phyloP scores from a whole-genome alignment of 2,797 vertebrate genomes.

The Anas acuta region DNA sequence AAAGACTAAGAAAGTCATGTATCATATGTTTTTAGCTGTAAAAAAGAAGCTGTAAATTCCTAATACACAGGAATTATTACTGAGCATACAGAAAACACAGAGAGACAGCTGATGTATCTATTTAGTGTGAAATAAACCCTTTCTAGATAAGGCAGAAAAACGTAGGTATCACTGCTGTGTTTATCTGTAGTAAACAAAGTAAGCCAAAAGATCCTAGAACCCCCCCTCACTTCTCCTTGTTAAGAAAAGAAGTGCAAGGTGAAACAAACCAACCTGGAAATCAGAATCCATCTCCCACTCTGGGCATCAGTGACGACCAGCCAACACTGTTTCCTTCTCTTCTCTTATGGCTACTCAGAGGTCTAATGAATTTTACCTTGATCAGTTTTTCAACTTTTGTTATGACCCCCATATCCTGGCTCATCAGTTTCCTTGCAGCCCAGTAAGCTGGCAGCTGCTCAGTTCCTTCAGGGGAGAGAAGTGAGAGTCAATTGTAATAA shows the following conservation, averaged over 20 bases:
- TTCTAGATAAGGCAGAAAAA: neutral
- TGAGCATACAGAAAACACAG: neutral
- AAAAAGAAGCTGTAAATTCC: neutral
- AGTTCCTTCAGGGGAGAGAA: constrained; percentile 54
- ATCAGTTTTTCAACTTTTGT: constrained; percentile 28
- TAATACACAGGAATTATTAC: neutral
- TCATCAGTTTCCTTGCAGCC: constrained; percentile 49
- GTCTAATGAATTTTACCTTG: constrained; percentile 54
- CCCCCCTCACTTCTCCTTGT: neutral
- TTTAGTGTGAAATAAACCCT: neutral
- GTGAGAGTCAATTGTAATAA: constrained; percentile 51
- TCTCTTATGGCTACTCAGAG: neutral
- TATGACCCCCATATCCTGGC: constrained; percentile 31
- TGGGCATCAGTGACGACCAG: neutral
- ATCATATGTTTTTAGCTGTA: neutral
- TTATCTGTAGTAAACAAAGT: neutral
- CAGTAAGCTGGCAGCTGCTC: constrained; percentile 56
- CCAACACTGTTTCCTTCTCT: neutral
- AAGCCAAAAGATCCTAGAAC: neutral
- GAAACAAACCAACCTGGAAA: constrained; percentile 13
- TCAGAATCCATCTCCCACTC: neutral
- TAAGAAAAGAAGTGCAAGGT: neutral
- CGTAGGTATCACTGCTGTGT: neutral
- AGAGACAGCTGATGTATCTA: neutral
- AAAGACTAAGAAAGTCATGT: neutral